phyloP scores from a whole-genome alignment of 2,888 invertebrate genomes.

The Erebia epiphron region DNA sequence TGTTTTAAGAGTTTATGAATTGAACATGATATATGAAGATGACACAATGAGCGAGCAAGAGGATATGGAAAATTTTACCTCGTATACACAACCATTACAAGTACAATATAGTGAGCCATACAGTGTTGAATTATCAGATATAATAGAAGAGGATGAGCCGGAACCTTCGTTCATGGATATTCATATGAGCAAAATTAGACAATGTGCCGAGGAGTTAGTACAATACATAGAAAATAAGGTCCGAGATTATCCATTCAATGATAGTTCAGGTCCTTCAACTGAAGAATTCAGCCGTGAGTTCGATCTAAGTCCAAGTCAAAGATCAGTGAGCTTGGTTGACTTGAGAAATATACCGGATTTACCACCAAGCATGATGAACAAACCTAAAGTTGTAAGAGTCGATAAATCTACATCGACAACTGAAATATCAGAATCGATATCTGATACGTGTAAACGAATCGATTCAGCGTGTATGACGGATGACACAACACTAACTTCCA shows the following conservation, averaged over 20 bases:
- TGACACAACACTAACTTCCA: constrained; percentile 61
- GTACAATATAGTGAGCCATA: constrained; percentile 59
- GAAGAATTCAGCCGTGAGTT: constrained; percentile 62
- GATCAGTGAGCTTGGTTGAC: constrained; percentile 74
- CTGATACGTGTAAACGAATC: constrained; percentile 63
- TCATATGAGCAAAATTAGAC: constrained; percentile 52
- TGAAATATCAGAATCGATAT: constrained; percentile 68
- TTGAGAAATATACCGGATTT: constrained; percentile 72
- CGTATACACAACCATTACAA: constrained; percentile 69
- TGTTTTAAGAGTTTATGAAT: constrained; percentile 53
- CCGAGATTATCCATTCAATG: constrained; percentile 47
- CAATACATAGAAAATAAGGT: constrained; percentile 66
- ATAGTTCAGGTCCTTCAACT: constrained; percentile 53
- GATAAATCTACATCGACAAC: constrained; percentile 76
- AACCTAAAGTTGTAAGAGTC: constrained; percentile 66
- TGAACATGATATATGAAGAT: constrained; percentile 54
- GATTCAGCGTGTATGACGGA: constrained; percentile 74
- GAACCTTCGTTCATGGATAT: constrained; percentile 68
- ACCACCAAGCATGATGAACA: constrained; percentile 71
- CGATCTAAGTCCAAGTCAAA: constrained; percentile 60
- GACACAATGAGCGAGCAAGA: constrained; percentile 75
- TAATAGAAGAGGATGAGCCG: constrained; percentile 74
- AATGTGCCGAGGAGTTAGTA: constrained; percentile 63
- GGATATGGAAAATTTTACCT: constrained; percentile 68
- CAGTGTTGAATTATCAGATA: constrained; percentile 74